These are phyloP conservation scores for Ceyx erithaca DNA, from an alignment of 2,797 vertebrate species.

Conservation along the genomic window DNA sequence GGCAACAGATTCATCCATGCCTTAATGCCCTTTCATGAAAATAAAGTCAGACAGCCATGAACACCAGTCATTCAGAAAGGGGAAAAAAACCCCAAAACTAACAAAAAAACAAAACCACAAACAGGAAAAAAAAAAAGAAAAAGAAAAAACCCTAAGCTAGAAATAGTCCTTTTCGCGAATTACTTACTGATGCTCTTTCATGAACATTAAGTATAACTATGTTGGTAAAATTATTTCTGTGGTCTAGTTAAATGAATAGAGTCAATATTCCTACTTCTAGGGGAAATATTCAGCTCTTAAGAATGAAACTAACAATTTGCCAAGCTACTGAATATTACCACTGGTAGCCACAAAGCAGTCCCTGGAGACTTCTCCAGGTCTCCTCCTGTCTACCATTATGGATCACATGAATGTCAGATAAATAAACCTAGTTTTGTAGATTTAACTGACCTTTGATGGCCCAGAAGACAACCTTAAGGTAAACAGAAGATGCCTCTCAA, in stretches of 20 bases:
- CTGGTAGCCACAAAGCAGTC: not conserved
- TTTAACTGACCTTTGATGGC: not conserved
- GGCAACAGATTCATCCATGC: not conserved
- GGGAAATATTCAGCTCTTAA: not conserved
- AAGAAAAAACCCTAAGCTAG: not conserved
- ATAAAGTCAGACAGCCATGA: not conserved
- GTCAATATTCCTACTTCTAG: not conserved
- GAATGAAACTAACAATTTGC: not conserved
- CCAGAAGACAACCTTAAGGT: not conserved
- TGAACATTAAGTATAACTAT: not conserved
- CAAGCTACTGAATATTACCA: not conserved
- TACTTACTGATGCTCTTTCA: not conserved
- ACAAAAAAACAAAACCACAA: not conserved
- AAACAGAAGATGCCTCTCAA: not conserved
- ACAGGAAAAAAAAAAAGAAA: too few relatives aligned
- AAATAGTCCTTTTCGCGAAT: not conserved
- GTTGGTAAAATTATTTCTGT: not conserved
- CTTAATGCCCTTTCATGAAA: not conserved
- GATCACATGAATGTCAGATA: not conserved
- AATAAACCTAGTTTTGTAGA: not conserved
- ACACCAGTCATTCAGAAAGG: not conserved
- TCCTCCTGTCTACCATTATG: not conserved
- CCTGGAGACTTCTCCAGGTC: not conserved
- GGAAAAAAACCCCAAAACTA: too few relatives aligned
- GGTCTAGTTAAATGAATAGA: conserved; percentile 6